Base-by-base conservation (phyloP, 2,888 invertebrate genomes). In the Fabriciana adippe region DNA sequence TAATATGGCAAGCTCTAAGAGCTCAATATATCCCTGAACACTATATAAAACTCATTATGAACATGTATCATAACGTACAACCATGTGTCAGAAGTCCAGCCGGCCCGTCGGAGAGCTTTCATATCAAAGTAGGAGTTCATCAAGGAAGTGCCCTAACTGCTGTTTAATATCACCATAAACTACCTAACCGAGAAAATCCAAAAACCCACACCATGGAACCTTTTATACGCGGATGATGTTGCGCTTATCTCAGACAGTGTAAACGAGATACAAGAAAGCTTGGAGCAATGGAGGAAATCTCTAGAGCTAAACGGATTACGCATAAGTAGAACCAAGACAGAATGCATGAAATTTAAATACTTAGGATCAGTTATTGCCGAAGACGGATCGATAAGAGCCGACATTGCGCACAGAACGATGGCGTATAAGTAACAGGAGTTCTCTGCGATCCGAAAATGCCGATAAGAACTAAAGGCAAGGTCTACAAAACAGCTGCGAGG, bases 91-190 rank as follows among this genome's bases (percentile, higher is more conserved):
- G 55, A 56, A 67, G 66, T 45, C 64, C 64, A 45, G 67, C 67
- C 1, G 64, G 67, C n/a, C 15, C 45, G 0, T 55, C 60, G 8
- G 45, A 64, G 6, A 48, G 59, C 41, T 70, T 70, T 13, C 50
- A 54, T 51, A n/a, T 66, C 16, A 67, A 67, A 59, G 66, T 66
- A 18, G 61, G 64, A 3, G 62, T 70, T 16, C 65, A 70, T 48
- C 57, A 67, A 26, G 70, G 62, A 1, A 65, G 57, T 6, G 59
- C 66, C 1, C 35, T 63, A 4, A 67, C 48, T 70, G n/a, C 54
- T 70, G 4, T 68, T 68, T 47, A 65, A 3, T 18, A 18, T 18
- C 18, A 18, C 18, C 18, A 18, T 18, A 2, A 18, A 18, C 18
- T 18, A 18, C 18, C 18, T 18, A 18, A 18, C 18, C 18, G 18